A percentile compares a stretch with the other conserved stretches of the same genome.
Evolutionary conservation across 2,888 invertebrate genomes (phyloP).

Genomic region (Lasioglossum villosulum): DNA sequence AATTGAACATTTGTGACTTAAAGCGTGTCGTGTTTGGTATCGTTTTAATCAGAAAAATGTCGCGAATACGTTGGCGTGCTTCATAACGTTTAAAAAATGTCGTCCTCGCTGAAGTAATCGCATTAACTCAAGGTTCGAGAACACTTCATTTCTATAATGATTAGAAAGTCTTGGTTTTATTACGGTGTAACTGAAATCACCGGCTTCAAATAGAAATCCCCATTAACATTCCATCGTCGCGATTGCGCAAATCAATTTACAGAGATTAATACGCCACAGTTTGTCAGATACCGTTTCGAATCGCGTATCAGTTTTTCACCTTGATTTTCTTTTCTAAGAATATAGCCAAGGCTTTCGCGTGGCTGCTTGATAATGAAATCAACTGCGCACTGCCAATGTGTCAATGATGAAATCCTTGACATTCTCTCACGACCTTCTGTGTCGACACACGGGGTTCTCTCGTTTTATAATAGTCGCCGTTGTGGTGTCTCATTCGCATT

Average conservation of each 20-base stretch:
- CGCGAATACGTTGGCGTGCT: background rate
- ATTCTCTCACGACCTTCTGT: conserved; percentile 57
- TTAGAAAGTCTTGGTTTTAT: background rate
- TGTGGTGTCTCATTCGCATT: background rate
- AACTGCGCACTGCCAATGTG: conserved; percentile 31
- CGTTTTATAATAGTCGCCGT: conserved; percentile 41
- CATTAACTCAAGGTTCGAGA: background rate
- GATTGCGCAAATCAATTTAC: background rate
- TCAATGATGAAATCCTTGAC: conserved; percentile 61
- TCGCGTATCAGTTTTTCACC: conserved; percentile 24
- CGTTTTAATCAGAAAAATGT: background rate
- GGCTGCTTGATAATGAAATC: conserved; percentile 45
- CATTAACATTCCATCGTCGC: background rate
- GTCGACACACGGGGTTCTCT: conserved; percentile 12
- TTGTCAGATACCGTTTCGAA: background rate
- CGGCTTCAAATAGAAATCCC: background rate
- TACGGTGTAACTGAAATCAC: background rate
- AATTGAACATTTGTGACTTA: too few species aligned
- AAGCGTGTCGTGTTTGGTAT: background rate
- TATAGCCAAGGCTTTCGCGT: conserved; percentile 31
- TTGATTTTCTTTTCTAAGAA: conserved; percentile 36
- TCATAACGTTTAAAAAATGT: background rate
- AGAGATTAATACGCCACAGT: background rate
- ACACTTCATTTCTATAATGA: background rate
- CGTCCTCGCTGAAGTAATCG: background rate